Percentiles rank a stretch among this genome's conserved stretches.
Conservation (phyloP, 1,140 invertebrate genomes). For the Tyrophagus putrescentiae region DNA sequence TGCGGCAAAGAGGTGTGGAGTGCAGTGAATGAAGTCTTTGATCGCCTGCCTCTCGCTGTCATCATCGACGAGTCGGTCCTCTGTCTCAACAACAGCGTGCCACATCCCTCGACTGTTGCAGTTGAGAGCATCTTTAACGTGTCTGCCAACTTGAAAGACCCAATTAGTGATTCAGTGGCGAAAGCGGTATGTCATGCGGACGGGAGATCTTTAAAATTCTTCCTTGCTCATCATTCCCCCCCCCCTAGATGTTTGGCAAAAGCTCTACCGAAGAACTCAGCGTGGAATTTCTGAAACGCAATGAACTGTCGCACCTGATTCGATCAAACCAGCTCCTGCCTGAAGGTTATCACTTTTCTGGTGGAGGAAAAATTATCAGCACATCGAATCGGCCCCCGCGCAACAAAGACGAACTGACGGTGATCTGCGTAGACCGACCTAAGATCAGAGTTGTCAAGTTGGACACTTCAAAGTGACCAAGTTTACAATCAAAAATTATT, state of each 20-base stretch:
- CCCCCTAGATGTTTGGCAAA: constrained; percentile 24
- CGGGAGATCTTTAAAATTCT: constrained; percentile 43
- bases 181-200: constrained; percentile 49
- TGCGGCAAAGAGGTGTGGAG: constrained; percentile 48
- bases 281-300: constrained; percentile 45
- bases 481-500: too few relatives aligned
- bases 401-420: constrained; percentile 42
- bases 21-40: constrained; percentile 52
- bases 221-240: constrained; percentile 38
- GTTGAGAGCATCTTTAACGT: constrained; percentile 42
- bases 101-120: constrained; percentile 45
- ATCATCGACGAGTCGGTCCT: constrained; percentile 49
- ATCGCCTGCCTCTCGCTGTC: constrained; percentile 51
- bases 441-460: constrained; percentile 43
- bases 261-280: constrained; percentile 42
- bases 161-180: constrained; percentile 33
- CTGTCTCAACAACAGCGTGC: constrained; percentile 52
- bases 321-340: constrained; percentile 52
- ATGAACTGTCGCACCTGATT: constrained; percentile 49
- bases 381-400: constrained; percentile 52
- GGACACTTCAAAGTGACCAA: too few relatives aligned
- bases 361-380: constrained; percentile 45
- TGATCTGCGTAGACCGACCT: constrained; percentile 40
- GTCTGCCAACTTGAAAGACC: constrained; percentile 46
- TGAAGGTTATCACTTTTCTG: constrained; percentile 33